Percentiles rank a stretch among this genome's conserved stretches.
These are phyloP conservation scores for Serrognathus titanus DNA, from an alignment of 2,888 invertebrate species.

Conservation along the genomic window DNA sequence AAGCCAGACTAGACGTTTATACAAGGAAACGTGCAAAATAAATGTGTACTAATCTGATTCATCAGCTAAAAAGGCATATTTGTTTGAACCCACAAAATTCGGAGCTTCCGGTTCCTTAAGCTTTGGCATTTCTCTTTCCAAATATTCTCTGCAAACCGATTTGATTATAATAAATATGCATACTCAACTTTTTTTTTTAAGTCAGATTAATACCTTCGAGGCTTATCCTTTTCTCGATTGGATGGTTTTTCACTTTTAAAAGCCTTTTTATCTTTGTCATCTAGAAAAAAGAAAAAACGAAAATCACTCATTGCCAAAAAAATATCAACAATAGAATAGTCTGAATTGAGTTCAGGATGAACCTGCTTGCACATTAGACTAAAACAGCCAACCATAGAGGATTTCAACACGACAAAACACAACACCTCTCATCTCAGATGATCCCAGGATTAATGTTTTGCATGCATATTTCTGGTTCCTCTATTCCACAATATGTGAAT, in stretches of 20 bases:
- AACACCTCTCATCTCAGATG: conserved; percentile 35
- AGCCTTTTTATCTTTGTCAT: conserved; percentile 1
- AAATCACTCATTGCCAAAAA: conserved; percentile 16
- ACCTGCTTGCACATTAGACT: conserved; percentile 73
- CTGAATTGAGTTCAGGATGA: conserved; percentile 76
- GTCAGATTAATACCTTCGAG: conserved; percentile 9
- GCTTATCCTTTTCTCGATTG: conserved; percentile 14
- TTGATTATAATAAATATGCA: not conserved
- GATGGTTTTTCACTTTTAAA: conserved; percentile 11
- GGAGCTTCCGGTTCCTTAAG: conserved; percentile 70
- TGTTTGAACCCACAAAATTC: conserved; percentile 74
- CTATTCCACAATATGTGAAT: conserved; percentile 60
- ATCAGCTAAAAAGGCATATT: conserved; percentile 68
- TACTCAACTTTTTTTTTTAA: not conserved
- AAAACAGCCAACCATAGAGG: conserved; percentile 68
- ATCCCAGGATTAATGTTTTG: conserved; percentile 53
- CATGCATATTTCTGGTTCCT: conserved; percentile 72
- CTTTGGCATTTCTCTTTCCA: conserved; percentile 63
- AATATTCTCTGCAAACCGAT: conserved; percentile 35
- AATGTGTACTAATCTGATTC: conserved; percentile 26
- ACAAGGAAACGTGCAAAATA: conserved; percentile 21
- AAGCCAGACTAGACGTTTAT: conserved; percentile 24
- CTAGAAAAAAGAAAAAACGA: conserved; percentile 2
- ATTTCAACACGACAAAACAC: conserved; percentile 48
- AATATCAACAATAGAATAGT: conserved; percentile 72